Evolutionary conservation across 2,888 invertebrate genomes (phyloP).

Genomic region (Pasiphila rectangulata): DNA sequence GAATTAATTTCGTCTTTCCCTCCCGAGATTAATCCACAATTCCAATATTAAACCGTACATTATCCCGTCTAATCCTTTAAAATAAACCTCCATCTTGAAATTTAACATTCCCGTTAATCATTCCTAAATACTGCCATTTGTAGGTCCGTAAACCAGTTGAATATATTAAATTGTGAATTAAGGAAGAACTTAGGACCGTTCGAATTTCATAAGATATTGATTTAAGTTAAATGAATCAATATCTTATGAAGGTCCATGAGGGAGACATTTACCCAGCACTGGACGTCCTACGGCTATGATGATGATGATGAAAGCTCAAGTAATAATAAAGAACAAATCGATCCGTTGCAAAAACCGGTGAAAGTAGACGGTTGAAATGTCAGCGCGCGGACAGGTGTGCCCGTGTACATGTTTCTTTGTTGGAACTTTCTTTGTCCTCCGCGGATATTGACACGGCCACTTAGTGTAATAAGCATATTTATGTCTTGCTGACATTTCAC

Average conservation of each 20-base stretch:
- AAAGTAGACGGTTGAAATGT: conserved; percentile 30
- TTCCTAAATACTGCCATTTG: conserved; percentile 29
- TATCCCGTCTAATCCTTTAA: conserved; percentile 28
- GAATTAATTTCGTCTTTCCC: not conserved
- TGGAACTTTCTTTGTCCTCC: conserved; percentile 1
- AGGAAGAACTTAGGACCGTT: conserved; percentile 26
- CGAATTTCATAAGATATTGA: not conserved
- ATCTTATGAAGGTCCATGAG: no score
- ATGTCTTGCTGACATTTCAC: not conserved
- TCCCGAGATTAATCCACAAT: conserved; percentile 9
- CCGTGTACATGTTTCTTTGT: not conserved
- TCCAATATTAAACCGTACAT: conserved; percentile 24
- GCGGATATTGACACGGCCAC: not conserved
- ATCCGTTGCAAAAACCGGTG: conserved; percentile 26
- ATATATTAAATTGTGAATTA: conserved; percentile 30
- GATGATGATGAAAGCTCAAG: no score
- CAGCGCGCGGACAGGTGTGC: conserved; percentile 15
- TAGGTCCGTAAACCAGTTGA: conserved; percentile 23
- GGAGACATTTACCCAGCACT: no score
- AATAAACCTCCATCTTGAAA: conserved; percentile 28
- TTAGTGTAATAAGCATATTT: not conserved
- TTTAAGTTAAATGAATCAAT: no score
- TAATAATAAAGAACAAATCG: no score
- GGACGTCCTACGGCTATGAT: no score
- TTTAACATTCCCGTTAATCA: conserved; percentile 33